Base-by-base conservation (phyloP, 2,113 vertebrate species). In the Trochalopteron elliotii region DNA sequence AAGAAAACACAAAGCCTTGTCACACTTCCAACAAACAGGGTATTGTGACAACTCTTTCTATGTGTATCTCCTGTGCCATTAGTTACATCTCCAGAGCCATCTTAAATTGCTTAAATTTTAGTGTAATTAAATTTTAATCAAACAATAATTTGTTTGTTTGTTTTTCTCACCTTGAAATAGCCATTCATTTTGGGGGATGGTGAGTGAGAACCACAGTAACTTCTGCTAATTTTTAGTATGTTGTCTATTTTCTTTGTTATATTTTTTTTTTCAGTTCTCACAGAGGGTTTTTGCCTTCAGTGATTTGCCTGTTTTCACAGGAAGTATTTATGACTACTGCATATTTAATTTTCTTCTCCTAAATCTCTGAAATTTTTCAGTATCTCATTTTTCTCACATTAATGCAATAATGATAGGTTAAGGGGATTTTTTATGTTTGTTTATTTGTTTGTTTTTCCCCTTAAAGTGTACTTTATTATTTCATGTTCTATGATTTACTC, bases 241-340 rank as follows among this genome's bases (percentile, higher is more conserved):
- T 1, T 50, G 9, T 31, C 2, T 47, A 17, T 35, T 25, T 45
- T 50, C 3, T 37, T 30, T 31, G 2, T 49, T 30, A 67, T 31
- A 3, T 49, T 30, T 72, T 40, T 33, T 37, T 27, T 52, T 55
- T 20, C 14, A 22, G 2, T 45, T 80, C 70, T 53, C 44, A 30
- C 2, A 24, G 67, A 47, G 5, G 7, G 0, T 8, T 60, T 74
- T 67, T 76, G 2, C 13, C 37, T 1, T 1, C 19, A 30, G 18
- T 30, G 10, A 21, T 69, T 77, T 69, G 2, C 15, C 44, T 87
- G 2, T 30, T 83, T 69, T 27, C 27, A 35, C 20, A 47, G 39
- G 7, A 61, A 25, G 5, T 28, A 10, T 60, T 83, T 47, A 71
- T 64, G 21, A 37, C 16, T 47, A 56, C 2, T 28, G 4, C 4